Evolutionary conservation across 2,113 vertebrate genomes (phyloP).

Genomic region (Melospiza melodia): DNA sequence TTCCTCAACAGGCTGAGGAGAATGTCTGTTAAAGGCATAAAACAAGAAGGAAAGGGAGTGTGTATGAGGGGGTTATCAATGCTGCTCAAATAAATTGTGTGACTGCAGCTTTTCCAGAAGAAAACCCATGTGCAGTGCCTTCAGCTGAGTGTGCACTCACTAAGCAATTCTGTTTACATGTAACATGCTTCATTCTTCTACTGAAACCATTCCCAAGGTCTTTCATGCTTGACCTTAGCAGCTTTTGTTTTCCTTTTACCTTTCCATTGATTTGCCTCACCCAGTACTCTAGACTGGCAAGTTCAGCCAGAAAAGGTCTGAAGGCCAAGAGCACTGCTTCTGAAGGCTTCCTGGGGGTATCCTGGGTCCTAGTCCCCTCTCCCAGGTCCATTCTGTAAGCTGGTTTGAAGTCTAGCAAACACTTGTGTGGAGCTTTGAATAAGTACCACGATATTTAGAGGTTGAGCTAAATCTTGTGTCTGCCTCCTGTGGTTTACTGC

Average conservation of each 20-base stretch:
- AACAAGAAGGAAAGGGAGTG: not conserved
- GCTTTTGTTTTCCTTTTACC: not conserved
- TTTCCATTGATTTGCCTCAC: not conserved
- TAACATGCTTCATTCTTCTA: not conserved
- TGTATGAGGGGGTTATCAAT: not conserved
- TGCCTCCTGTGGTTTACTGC: not conserved
- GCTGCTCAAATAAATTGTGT: not conserved
- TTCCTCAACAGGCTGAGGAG: not conserved
- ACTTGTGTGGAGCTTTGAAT: not conserved
- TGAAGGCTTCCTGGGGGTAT: not conserved
- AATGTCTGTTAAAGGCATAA: not conserved
- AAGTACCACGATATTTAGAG: not conserved
- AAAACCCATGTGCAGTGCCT: not conserved
- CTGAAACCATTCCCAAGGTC: not conserved
- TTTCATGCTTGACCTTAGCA: not conserved
- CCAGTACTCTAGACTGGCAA: not conserved
- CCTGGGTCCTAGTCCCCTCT: not conserved
- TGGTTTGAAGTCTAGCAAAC: not conserved
- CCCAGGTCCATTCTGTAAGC: not conserved
- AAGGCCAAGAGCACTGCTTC: not conserved
- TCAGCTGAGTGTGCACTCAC: not conserved
- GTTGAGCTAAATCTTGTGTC: not conserved
- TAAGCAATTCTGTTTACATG: not conserved
- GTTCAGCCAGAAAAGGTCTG: not conserved
- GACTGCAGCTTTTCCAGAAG: not conserved